Evolutionary conservation across 2,113 vertebrate genomes (phyloP).

Genomic region (Megaptera novaeangliae): DNA sequence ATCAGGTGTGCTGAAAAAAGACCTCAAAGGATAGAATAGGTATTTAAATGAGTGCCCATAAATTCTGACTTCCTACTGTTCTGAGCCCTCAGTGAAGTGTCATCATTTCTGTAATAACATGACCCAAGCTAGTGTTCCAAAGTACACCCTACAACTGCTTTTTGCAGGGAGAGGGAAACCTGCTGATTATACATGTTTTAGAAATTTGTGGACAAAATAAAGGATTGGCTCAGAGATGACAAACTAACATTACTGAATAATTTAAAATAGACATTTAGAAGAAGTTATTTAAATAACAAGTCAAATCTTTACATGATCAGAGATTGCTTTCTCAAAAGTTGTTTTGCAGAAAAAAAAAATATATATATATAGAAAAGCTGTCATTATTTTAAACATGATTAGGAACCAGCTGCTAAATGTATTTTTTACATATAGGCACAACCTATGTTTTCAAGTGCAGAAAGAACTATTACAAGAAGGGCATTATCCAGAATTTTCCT

Average conservation of each 20-base stretch:
- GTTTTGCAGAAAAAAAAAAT: background rate
- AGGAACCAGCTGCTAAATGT: background rate
- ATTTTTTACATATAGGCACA: background rate
- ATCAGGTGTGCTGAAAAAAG: background rate
- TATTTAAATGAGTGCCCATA: background rate
- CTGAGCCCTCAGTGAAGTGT: background rate
- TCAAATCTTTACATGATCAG: background rate
- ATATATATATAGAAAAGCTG: background rate
- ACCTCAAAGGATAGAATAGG: background rate
- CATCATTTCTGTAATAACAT: conserved; percentile 17
- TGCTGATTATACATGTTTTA: background rate
- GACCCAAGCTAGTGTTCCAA: background rate
- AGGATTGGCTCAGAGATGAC: background rate
- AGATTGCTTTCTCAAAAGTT: background rate
- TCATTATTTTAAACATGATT: background rate
- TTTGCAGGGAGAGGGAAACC: background rate
- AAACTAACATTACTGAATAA: background rate
- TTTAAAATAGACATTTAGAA: background rate
- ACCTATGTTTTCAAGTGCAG: background rate
- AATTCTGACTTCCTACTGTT: background rate
- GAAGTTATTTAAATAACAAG: background rate
- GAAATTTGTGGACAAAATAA: background rate
- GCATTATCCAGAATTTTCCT: background rate
- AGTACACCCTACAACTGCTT: background rate
- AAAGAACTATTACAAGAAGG: background rate